These are phyloP conservation scores for Sebastes minor DNA, from an alignment of 2,797 vertebrate species.

Conservation along the genomic window DNA sequence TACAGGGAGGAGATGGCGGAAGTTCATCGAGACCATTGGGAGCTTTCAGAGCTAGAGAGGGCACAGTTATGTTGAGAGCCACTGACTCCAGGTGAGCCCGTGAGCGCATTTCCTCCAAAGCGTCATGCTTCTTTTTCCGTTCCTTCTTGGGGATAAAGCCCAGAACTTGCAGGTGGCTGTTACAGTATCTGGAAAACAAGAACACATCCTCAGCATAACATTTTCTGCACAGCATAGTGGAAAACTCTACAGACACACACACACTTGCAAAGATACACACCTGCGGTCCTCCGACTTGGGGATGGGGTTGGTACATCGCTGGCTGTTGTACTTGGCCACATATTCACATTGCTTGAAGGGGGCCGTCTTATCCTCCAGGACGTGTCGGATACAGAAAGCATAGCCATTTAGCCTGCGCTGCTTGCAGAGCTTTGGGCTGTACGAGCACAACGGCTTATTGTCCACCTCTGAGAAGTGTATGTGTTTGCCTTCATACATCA, in stretches of 20 bases:
- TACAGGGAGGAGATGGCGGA: constrained; percentile 93
- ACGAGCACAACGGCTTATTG: constrained; percentile 99
- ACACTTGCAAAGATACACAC: constrained; percentile 70
- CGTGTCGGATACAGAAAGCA: constrained; percentile 99
- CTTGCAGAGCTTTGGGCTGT: constrained; percentile 99
- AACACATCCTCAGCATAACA: constrained; percentile 1
- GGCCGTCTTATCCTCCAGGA: constrained; percentile 99
- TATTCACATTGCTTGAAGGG: constrained; percentile 99
- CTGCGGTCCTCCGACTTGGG: constrained; percentile 99
- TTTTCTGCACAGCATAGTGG: background rate
- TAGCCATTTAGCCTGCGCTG: constrained; percentile 99
- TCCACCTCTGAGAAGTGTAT: constrained; percentile 99
- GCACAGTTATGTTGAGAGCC: constrained; percentile 96
- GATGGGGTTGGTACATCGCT: constrained; percentile 99
- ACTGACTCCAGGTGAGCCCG: constrained; percentile 94
- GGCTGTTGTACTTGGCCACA: constrained; percentile 99
- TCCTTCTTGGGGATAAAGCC: constrained; percentile 99
- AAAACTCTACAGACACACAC: background rate
- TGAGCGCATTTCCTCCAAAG: constrained; percentile 92
- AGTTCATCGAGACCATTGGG: constrained; percentile 94
- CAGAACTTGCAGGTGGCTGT: constrained; percentile 99
- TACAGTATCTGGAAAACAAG: constrained; percentile 92
- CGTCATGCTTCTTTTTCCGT: constrained; percentile 98
- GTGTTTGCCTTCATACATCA: constrained; percentile 99
- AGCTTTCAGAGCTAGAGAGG: constrained; percentile 93